Evolutionary conservation across 2,888 invertebrate species (phyloP).

Genomic region (Dascillus cervinus): DNA sequence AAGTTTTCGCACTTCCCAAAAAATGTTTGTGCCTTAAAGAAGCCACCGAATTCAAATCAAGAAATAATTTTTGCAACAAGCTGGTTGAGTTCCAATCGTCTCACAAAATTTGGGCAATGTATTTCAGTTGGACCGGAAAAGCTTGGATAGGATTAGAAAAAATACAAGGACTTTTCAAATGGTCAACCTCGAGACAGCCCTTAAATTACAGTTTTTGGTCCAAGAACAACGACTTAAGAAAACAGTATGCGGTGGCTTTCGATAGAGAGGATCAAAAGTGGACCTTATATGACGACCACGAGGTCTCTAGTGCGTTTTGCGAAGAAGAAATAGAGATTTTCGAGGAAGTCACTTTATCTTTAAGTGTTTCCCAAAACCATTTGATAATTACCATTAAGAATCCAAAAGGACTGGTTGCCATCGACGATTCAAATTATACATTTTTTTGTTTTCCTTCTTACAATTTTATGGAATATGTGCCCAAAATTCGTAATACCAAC

Average conservation of each 20-base stretch:
- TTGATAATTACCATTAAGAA: no score
- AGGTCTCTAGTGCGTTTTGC: constrained; percentile 7
- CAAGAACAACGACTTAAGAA: not conserved
- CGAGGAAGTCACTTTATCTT: no score
- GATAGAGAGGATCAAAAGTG: constrained; percentile 3
- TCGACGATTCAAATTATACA: no score
- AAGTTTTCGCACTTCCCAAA: no score
- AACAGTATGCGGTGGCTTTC: constrained; percentile 3
- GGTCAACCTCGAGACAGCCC: constrained; percentile 1
- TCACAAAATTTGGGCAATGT: constrained; percentile 3
- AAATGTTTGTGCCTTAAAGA: constrained; percentile 6
- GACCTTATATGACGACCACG: constrained; percentile 1
- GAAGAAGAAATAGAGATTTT: no score
- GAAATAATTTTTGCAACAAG: constrained; percentile 4
- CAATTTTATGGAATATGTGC: no score
- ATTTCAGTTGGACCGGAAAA: not conserved
- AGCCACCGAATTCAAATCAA: not conserved
- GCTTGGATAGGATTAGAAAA: constrained; percentile 6
- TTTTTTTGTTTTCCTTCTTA: no score
- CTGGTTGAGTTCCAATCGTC: constrained; percentile 4
- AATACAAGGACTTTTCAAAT: not conserved
- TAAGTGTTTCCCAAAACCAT: no score
- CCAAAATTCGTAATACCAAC: no score
- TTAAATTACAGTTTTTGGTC: constrained; percentile 6
- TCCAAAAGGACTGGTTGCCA: no score